phyloP scores from a whole-genome alignment of 2,113 vertebrate species.

The Vulpes ferrilata region DNA sequence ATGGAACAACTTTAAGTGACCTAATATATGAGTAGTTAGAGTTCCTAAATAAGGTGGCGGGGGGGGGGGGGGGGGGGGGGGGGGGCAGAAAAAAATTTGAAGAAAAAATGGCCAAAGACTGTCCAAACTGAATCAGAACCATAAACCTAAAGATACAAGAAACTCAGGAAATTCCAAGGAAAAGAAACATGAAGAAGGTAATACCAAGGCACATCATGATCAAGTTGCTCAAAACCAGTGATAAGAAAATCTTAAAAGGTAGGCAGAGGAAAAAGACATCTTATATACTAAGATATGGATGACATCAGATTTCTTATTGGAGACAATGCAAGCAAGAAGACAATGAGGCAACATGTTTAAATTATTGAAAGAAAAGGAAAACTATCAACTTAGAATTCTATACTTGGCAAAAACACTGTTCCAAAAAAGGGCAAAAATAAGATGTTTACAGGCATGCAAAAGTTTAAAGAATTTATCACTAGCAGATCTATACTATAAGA shows the following conservation, averaged over 20 bases:
- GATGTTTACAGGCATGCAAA: neutral
- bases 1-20: neutral
- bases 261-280: neutral
- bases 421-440: neutral
- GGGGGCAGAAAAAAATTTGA: neutral
- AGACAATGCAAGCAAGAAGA: neutral
- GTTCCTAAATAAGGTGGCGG: neutral
- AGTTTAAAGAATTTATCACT: neutral
- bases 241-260: neutral
- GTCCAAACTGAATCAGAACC: neutral
- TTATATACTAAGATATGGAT: neutral
- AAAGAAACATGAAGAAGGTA: neutral
- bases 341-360: neutral
- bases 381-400: neutral
- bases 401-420: neutral
- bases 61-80: no score
- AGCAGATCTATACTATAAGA: neutral
- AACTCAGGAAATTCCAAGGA: neutral
- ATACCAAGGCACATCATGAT: neutral
- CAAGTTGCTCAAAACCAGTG: neutral
- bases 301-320: neutral
- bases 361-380: neutral
- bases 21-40: neutral
- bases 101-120: neutral
- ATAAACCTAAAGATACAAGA: neutral